Base-by-base conservation (phyloP, 2,113 vertebrate genomes). In the Anser cygnoides region DNA sequence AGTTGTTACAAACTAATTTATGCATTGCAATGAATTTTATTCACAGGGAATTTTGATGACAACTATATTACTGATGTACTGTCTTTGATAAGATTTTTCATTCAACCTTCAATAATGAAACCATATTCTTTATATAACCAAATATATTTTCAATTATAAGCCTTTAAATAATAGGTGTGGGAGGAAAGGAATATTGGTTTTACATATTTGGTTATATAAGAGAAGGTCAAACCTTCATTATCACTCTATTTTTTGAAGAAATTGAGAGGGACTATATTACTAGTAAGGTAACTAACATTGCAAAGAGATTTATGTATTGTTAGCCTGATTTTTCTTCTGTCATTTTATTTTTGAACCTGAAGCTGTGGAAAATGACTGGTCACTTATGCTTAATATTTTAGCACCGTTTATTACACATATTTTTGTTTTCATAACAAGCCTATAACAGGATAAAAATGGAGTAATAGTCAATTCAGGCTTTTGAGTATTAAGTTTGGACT, bases 1-100 rank as follows among this genome's bases (percentile, higher is more conserved):
- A 50, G 73, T 68, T 12, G 33, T 41, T 95, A 58, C 52, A 61
- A 95, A 95, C 89, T 96, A 96, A 94, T 95, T 95, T 89, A 81
- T 95, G 28, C 7, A 55, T 73, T 77, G 22, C 57, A 81, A 80
- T 77, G 50, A 84, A 66, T 95, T 90, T 94, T 67, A 46, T 59
- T 92, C 31, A 44, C 28, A 43, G 37, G 15, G n/a, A 92, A 89
- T 83, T 89, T 31, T n/a, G 92, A 62, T 67, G 20, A 65, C 33
- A 73, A 37, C 33, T 62, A 7, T 23, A 57, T 91, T 93, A 70
- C 19, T 84, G 26, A 31, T 83, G 29, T 39, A 35, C 18, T 66
- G 21, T 58, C 81, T 96, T 94, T 65, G 39, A 22, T 17, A 77
- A 43, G 26, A 13, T 9, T 55, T 65, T 33, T 76, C 37, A 87